Percentiles rank a stretch among this genome's conserved stretches.
phyloP scores from a whole-genome alignment of 2,113 vertebrate species.

The Pedetes capensis region DNA sequence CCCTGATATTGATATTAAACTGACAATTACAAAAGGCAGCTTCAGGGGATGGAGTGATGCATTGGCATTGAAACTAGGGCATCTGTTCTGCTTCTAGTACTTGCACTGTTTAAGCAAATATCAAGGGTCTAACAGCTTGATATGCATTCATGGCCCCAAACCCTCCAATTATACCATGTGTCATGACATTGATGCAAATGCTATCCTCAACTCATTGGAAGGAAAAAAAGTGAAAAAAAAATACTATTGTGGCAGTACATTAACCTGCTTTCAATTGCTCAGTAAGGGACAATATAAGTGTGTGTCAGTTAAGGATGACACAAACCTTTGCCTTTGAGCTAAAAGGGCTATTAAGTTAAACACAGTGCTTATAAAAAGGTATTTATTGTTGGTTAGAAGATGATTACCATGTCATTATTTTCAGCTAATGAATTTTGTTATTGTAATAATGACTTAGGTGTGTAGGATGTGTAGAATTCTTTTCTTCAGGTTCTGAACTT shows the following conservation, averaged over 20 bases:
- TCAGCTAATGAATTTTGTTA: constrained; percentile 79
- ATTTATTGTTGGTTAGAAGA: constrained; percentile 79
- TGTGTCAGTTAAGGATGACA: constrained; percentile 48
- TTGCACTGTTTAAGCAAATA: not conserved
- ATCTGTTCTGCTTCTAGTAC: not conserved
- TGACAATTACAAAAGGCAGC: constrained; percentile 58
- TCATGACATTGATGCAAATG: not conserved
- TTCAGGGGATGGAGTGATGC: constrained; percentile 29
- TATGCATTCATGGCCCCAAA: constrained; percentile 12
- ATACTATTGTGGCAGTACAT: fast-evolving
- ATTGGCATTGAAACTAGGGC: constrained; percentile 22
- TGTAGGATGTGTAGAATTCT: constrained; percentile 33
- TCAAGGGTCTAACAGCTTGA: constrained; percentile 52
- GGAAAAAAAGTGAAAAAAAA: fast-evolving
- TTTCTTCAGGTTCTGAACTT: constrained; percentile 65
- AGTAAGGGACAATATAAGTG: not conserved
- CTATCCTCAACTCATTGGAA: not conserved
- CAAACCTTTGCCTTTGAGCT: constrained; percentile 57
- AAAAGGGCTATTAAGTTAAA: constrained; percentile 68
- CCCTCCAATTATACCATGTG: not conserved
- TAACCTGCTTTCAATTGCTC: constrained; percentile 35
- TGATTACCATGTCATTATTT: constrained; percentile 76
- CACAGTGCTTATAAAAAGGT: constrained; percentile 58
- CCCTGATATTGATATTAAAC: constrained; percentile 50
- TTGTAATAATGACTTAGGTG: constrained; percentile 71